These are phyloP conservation scores for Drusus annulatus DNA, from an alignment of 1,140 invertebrate species.

Conservation along the genomic window DNA sequence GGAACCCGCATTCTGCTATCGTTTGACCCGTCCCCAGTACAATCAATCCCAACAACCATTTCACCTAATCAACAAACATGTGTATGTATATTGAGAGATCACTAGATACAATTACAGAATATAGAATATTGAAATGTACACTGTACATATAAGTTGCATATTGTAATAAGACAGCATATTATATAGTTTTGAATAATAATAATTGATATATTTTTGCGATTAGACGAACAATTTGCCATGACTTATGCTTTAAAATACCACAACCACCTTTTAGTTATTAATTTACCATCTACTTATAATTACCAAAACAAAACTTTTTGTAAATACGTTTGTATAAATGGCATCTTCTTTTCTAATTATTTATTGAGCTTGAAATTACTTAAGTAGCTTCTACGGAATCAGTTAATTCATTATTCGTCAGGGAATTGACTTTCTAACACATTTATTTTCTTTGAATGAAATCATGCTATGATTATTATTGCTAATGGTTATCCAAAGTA, in stretches of 20 bases:
- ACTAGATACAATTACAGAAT: too few relatives aligned
- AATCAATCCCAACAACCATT: too few relatives aligned
- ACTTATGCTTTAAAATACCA: conserved; percentile 36
- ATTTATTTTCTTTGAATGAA: too few relatives aligned
- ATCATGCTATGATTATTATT: too few relatives aligned
- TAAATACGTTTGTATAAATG: conserved; percentile 31
- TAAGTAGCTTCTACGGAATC: conserved; percentile 13
- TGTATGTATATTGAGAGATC: too few relatives aligned
- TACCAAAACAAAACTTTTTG: conserved; percentile 22
- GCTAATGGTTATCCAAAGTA: too few relatives aligned
- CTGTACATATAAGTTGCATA: conserved; percentile 16
- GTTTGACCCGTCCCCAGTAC: too few relatives aligned
- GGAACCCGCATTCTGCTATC: too few relatives aligned
- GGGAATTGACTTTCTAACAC: neutral
- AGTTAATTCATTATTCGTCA: neutral
- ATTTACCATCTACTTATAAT: conserved; percentile 30
- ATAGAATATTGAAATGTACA: conserved; percentile 5
- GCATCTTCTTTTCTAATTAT: conserved; percentile 21
- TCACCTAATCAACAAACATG: too few relatives aligned
- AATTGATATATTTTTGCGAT: conserved; percentile 15
- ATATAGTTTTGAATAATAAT: conserved; percentile 17
- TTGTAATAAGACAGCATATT: conserved; percentile 23
- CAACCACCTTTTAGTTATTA: conserved; percentile 34
- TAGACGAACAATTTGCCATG: conserved; percentile 35
- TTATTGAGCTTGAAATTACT: conserved; percentile 35